Base-by-base conservation (phyloP, 2,113 vertebrate genomes). In the Telmatochromis sp. region DNA sequence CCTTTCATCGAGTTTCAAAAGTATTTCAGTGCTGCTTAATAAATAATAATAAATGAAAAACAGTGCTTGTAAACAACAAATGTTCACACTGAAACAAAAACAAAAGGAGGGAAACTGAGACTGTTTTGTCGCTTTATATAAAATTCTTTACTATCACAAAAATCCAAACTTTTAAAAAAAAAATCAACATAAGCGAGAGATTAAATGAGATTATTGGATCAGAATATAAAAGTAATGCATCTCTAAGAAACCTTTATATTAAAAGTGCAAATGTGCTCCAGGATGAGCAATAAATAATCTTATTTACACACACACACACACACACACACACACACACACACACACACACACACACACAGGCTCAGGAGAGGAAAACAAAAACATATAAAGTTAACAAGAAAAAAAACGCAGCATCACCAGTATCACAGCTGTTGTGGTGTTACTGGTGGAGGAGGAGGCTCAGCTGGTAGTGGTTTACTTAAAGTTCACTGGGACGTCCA, bases 211-310 rank as follows among this genome's bases (percentile, higher is more conserved):
- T 79, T 80, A 84, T 85, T 53, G 19, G 23, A 47, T 80, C 45
- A 78, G 26, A 80, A 50, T 90, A 90, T 65, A 91, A 88, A 90
- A 87, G 17, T 11, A 23, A 78, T 50, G 26, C 26, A 51, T 78
- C 26, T 80, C 50, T 53, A 35, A 80, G 19, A 80, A 80, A 53
- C 53, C n/a, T 31, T 84, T 47, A 86, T 58, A 78, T 82, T 21
- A 65, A 93, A 94, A 93, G 93, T 95, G 94, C 92, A 90, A 87
- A 89, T 81, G 90, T 93, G 94, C 91, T 91, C 75, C 15, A 83
- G 63, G 78, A 91, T 54, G 80, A 73, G 15, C 60, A 93, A 94
- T 91, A 93, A 93, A 93, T 94, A 91, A 47, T 84, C 81, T 40
- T 80, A 79, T 79, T 79, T 9, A 79, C 19, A 21, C 28, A 8